Evolutionary conservation across 2,888 invertebrate genomes (phyloP), one percentile per base, ranked within the genome.

Genomic region (Dolichomitus sp.): DNA sequence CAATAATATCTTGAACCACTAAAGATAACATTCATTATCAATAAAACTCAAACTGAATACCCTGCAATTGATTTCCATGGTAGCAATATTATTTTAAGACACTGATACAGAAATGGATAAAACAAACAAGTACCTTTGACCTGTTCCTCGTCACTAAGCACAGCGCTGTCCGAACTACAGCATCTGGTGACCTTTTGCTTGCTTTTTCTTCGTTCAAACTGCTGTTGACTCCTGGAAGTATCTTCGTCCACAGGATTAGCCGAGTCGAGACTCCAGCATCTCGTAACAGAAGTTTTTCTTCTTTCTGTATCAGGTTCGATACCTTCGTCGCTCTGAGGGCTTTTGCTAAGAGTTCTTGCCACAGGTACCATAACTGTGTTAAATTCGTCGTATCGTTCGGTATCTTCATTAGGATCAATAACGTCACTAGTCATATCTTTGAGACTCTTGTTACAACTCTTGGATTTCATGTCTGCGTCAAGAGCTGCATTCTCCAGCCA

Each of bases 221-320:
- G 83, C 54, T 81, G 65, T 66, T 68, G 68, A 54, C 50, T 23
- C 50, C 84, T 77, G 65, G 85, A 12, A 68, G 63, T n/a, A 66
- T 93, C 93, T 37, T 95, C 95, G 86, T 95, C 95, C 87, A 95
- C 93, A 79, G 95, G 95, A 9, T 95, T 94, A 0, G 95, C 94
- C 4, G 95, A 95, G 87, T 95, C 95, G 7, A 93, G 84, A 80
- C 93, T 94, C 90, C 93, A 92, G 84, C 93, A 93, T 50, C 93
- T 87, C 88, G 95, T 94, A 82, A 91, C 86, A 1, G 75, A 70
- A 33, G 59, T 63, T 88, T 86, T 89, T 79, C 85, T 79, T 30
- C 89, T 86, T 4, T 91, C 91, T 2, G 86, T 42, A 70, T 93
- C 92, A 1, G 92, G 80, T 78, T 93, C 93, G 78, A 93, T 93